A percentile compares a stretch with the other conserved stretches of the same genome.
Conservation (phyloP, 2,113 vertebrate genomes). For the Mohoua ochrocephala region DNA sequence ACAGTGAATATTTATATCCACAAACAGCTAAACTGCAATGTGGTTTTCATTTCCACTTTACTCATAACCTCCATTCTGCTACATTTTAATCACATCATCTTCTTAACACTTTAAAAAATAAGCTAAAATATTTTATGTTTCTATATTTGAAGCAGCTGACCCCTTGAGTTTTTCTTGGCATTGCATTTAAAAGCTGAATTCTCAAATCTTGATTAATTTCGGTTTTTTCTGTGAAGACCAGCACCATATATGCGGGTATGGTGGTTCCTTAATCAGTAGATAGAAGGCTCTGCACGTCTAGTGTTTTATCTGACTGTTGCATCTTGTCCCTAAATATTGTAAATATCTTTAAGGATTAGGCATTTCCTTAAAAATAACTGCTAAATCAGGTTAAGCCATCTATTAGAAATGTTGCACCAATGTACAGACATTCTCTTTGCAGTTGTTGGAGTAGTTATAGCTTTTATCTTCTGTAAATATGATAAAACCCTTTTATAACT, state of each 20-base stretch:
- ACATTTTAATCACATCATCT: neutral
- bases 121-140: neutral
- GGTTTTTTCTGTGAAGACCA: neutral
- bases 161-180: neutral
- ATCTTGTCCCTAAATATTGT: neutral
- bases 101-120: neutral
- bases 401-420: neutral
- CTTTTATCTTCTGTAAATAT: neutral
- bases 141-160: neutral
- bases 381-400: neutral
- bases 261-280: neutral
- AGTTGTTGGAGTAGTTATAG: neutral
- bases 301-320: neutral
- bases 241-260: neutral
- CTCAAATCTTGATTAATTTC: neutral
- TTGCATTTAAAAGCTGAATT: neutral
- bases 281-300: neutral
- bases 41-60: neutral
- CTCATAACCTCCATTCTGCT: neutral
- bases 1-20: neutral
- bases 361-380: neutral
- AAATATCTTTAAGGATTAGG: neutral
- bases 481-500: neutral
- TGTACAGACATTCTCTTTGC: neutral
- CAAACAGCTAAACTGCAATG: neutral